A percentile compares a stretch with the other conserved stretches of the same genome.
phyloP scores from a whole-genome alignment of 2,113 vertebrate species.

The Microtus ochrogaster region DNA sequence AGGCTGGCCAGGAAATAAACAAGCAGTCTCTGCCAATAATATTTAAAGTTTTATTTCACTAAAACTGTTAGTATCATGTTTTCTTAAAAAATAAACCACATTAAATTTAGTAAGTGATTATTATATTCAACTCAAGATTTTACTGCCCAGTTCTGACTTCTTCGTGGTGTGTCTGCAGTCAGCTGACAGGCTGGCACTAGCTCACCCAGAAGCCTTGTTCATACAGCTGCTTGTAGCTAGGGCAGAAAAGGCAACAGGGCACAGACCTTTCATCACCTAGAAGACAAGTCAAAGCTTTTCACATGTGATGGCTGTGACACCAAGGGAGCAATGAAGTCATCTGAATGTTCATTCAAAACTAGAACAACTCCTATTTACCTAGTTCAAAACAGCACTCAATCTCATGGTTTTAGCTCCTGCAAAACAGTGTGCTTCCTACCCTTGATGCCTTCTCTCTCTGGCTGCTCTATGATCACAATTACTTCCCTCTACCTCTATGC shows the following conservation, averaged over 20 bases:
- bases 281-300: background rate
- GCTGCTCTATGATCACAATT: background rate
- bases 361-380: background rate
- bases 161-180: background rate
- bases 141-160: background rate
- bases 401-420: background rate
- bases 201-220: background rate
- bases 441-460: background rate
- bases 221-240: background rate
- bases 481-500: background rate
- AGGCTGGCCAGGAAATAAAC: no score
- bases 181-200: background rate
- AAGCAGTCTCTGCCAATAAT: no score
- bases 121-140: background rate
- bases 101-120: background rate
- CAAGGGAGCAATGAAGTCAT: background rate
- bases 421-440: background rate
- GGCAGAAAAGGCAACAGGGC: background rate
- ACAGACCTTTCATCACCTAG: background rate
- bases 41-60: conserved; percentile 29
- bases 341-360: background rate
- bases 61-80: conserved; percentile 8
- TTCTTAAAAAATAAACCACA: background rate
- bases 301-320: background rate
- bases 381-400: background rate